Evolutionary conservation across 1,140 invertebrate species (phyloP), one percentile per base, ranked within the genome.

Genomic region (Leptinotarsa lineolata): DNA sequence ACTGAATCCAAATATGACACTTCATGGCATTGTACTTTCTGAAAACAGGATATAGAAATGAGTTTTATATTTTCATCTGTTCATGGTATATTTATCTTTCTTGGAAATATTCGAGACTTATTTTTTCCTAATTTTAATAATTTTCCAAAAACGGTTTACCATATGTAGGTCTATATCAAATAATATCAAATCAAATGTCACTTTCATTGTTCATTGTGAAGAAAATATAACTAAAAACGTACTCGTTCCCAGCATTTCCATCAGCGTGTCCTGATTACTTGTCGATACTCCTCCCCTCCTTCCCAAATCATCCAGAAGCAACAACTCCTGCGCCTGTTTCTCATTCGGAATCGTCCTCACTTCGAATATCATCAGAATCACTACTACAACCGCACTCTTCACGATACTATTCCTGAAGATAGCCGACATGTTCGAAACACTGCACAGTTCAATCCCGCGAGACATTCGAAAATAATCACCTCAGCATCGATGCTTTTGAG

Each of bases 201-300:
- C 30, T 39, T 11, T 39, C 8, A 39, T 11, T 0, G 8, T 2
- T 11, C 30, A 39, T 0, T 39, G 30, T 39, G 11, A 39, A 39
- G 30, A 39, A 8, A 39, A 39, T 39, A 39, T 0, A 39, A 39
- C 30, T 39, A 8, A 39, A 39, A 39, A 87, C 91, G 86, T 89
- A 94, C 93, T 94, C 91, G 92, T 90, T 72, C 92, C 92, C 75
- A 94, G 86, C 87, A 94, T 91, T 81, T 94, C 91, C 88, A 94
- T 92, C 73, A 94, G 90, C 72, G 90, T 90, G 77, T 89, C 90
- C 72, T 92, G 91, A 68, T 90, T 86, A 75, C 87, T 85, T 5
- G 78, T 72, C 68, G 84, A 83, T 30, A 84, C 80, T 20, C 82
- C 82, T 24, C 74, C 78, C 77, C 91, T 89, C 45, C 89, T 88